phyloP scores from a whole-genome alignment of 2,888 invertebrate species.

The Xiphydria camelus region DNA sequence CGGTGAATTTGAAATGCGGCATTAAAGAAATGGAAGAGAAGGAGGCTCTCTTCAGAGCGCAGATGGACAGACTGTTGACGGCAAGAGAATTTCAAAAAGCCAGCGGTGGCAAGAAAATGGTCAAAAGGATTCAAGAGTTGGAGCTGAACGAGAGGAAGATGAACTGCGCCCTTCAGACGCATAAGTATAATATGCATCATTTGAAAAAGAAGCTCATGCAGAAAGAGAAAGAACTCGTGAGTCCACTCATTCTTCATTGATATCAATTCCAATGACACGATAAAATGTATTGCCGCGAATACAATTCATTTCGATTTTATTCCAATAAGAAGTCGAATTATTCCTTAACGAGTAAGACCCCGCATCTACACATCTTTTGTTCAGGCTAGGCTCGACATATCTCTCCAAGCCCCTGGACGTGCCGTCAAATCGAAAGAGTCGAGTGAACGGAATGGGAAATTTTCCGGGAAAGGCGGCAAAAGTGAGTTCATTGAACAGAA shows the following conservation, averaged over 20 bases:
- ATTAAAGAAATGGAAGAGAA: conserved; percentile 43
- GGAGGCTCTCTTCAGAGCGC: conserved; percentile 35
- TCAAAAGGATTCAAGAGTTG: conserved; percentile 12
- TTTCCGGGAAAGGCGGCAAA: too few species aligned
- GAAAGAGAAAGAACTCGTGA: conserved; percentile 18
- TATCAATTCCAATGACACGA: not conserved
- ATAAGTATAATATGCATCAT: conserved; percentile 17
- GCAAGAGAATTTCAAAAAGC: conserved; percentile 24
- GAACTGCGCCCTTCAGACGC: conserved; percentile 17
- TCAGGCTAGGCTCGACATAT: conserved; percentile 10
- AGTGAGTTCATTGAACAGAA: too few species aligned
- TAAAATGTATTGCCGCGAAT: not conserved
- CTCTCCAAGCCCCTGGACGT: conserved; percentile 1
- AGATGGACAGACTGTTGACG: conserved; percentile 37
- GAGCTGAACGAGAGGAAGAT: conserved; percentile 15
- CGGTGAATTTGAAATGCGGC: conserved; percentile 37
- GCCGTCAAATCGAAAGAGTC: conserved; percentile 1
- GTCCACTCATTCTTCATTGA: not conserved
- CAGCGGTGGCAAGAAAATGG: conserved; percentile 18
- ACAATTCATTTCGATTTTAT: not conserved
- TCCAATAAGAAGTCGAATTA: not conserved
- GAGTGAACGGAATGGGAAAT: too few species aligned
- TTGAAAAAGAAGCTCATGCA: conserved; percentile 18
- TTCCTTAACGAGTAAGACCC: too few species aligned
- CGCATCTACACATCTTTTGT: conserved; percentile 4